Percentiles rank a stretch among this genome's conserved stretches.
These are phyloP conservation scores for Formicarius rufipectus DNA, from an alignment of 2,113 vertebrate genomes.

Conservation along the genomic window DNA sequence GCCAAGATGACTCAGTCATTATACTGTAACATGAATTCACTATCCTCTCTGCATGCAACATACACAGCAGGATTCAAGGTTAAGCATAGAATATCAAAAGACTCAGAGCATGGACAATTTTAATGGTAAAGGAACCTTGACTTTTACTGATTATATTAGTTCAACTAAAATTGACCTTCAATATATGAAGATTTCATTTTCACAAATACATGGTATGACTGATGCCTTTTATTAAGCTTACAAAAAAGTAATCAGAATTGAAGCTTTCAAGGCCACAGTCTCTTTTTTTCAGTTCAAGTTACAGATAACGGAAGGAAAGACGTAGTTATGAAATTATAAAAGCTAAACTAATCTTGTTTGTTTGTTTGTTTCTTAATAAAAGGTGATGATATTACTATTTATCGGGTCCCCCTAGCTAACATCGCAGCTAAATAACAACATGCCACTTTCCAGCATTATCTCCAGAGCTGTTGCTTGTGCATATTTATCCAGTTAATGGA, in stretches of 20 bases:
- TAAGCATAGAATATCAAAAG: slow-evolving; percentile 67
- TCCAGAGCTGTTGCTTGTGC: slow-evolving; percentile 49
- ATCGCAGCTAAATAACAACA: slow-evolving; percentile 32
- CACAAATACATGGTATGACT: slow-evolving; percentile 59
- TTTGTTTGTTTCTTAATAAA: slow-evolving; percentile 38
- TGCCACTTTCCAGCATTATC: slow-evolving; percentile 49
- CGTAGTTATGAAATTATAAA: slow-evolving; percentile 25
- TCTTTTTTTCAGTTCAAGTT: slow-evolving; percentile 51
- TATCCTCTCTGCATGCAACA: slow-evolving; percentile 13
- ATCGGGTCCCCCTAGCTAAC: not conserved
- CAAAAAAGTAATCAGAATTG: slow-evolving; percentile 67
- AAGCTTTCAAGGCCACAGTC: slow-evolving; percentile 67
- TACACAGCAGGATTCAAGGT: slow-evolving; percentile 66
- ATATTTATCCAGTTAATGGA: slow-evolving; percentile 73
- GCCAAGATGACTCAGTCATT: slow-evolving; percentile 17
- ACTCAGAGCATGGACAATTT: slow-evolving; percentile 56
- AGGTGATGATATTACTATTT: not conserved
- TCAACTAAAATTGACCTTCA: slow-evolving; percentile 75
- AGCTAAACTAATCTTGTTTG: slow-evolving; percentile 23
- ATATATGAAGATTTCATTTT: slow-evolving; percentile 69
- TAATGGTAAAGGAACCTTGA: slow-evolving; percentile 74
- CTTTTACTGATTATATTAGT: slow-evolving; percentile 72
- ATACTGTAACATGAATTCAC: not conserved
- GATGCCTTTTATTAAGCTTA: slow-evolving; percentile 68
- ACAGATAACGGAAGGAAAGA: slow-evolving; percentile 41